Evolutionary conservation across 1,140 invertebrate genomes (phyloP).

Genomic region (Sitobion miscanthi): DNA sequence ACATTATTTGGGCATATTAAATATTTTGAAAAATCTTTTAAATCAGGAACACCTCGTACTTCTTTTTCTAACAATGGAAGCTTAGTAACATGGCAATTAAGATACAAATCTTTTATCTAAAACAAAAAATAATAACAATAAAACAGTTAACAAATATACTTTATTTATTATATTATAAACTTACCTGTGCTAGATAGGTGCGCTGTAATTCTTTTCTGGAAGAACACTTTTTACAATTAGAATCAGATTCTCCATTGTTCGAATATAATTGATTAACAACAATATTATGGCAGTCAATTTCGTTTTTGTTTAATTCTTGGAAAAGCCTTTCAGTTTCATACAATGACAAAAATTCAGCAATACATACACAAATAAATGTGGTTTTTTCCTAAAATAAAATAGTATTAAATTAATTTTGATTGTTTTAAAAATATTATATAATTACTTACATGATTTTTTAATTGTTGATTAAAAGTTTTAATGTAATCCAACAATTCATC

Average conservation of each 20-base stretch:
- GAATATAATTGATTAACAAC: constrained; percentile 82
- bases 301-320: constrained; percentile 92
- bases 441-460: constrained; percentile 84
- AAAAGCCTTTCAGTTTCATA: constrained; percentile 97
- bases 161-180: neutral
- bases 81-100: constrained; percentile 97
- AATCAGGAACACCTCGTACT: constrained; percentile 87
- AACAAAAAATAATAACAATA: constrained; percentile 54
- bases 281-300: constrained; percentile 98
- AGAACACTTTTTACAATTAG: constrained; percentile 84
- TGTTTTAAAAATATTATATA: neutral
- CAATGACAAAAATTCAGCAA: constrained; percentile 97
- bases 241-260: constrained; percentile 68
- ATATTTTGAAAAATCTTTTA: constrained; percentile 88
- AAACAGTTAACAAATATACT: neutral
- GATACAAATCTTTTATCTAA: constrained; percentile 94
- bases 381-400: constrained; percentile 80
- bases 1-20: constrained; percentile 79
- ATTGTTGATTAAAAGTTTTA: constrained; percentile 95
- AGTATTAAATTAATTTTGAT: neutral
- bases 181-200: constrained; percentile 95
- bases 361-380: constrained; percentile 99
- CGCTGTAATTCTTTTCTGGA: constrained; percentile 89
- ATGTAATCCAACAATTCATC: constrained; percentile 95
- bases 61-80: constrained; percentile 93